phyloP scores from a whole-genome alignment of 2,888 invertebrate species.

The Reticulitermes lucifugus region DNA sequence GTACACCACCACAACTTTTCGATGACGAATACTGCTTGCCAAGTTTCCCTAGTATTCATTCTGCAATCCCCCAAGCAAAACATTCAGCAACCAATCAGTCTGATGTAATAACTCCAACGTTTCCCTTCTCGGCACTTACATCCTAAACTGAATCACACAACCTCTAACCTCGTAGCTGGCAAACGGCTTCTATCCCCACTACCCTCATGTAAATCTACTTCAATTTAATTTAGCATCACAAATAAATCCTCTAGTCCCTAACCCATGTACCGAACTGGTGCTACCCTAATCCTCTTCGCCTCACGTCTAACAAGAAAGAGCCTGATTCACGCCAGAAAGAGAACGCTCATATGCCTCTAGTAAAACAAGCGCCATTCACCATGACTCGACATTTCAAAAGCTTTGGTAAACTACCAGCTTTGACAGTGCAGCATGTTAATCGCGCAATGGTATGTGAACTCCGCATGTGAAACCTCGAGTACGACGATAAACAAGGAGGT shows the following conservation, averaged over 20 bases:
- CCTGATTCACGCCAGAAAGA: neutral
- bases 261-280: neutral
- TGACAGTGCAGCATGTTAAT: too few relatives aligned
- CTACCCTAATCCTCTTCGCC: constrained; percentile 16
- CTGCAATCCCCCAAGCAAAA: neutral
- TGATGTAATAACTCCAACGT: constrained; percentile 25
- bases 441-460: too few relatives aligned
- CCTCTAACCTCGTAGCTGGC: constrained; percentile 19
- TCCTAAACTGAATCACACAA: constrained; percentile 28
- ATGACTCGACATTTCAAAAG: too few relatives aligned
- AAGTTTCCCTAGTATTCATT: neutral
- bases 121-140: constrained; percentile 1
- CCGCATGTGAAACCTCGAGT: too few relatives aligned
- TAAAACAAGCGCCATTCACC: neutral
- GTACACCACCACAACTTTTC: constrained; percentile 19
- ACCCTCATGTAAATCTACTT: constrained; percentile 35
- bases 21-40: constrained; percentile 6
- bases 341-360: neutral
- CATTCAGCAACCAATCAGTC: constrained; percentile 15
- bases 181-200: neutral
- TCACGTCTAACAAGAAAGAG: neutral
- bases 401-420: too few relatives aligned
- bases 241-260: constrained; percentile 32
- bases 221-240: constrained; percentile 45
- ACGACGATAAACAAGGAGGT: too few relatives aligned